Evolutionary conservation across 1,140 invertebrate genomes (phyloP).

Genomic region (Choristoneura fumiferana): DNA sequence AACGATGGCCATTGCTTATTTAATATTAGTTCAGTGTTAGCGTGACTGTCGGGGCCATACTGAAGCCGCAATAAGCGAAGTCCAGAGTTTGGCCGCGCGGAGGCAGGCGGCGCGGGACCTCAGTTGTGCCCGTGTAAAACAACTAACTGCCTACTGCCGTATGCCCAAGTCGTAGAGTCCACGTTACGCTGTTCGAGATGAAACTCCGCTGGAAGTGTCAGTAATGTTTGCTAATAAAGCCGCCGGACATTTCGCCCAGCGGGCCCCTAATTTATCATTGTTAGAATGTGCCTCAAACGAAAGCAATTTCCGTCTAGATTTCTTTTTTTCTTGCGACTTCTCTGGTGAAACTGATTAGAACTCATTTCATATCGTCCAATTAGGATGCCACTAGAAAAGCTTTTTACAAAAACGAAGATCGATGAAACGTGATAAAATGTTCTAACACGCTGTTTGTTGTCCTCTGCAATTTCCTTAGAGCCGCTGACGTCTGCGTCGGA

Average conservation of each 20-base stretch:
- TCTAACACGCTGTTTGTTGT: conserved; percentile 22
- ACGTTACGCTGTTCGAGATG: conserved; percentile 35
- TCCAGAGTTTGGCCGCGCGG: conserved; percentile 18
- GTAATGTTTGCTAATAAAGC: conserved; percentile 55
- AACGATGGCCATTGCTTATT: not conserved
- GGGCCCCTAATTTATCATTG: conserved; percentile 62
- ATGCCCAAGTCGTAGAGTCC: conserved; percentile 34
- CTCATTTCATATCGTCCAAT: conserved; percentile 39
- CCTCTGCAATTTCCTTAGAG: conserved; percentile 14
- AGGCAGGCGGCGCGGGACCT: not conserved
- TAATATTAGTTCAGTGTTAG: not conserved
- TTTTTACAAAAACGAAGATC: conserved; percentile 16
- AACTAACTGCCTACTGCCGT: conserved; percentile 22
- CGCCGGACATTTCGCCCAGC: conserved; percentile 43
- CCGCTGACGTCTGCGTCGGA: conserved; percentile 18
- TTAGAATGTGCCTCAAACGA: conserved; percentile 51
- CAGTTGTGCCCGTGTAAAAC: not conserved
- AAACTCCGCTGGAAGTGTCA: conserved; percentile 31
- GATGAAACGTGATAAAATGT: conserved; percentile 7
- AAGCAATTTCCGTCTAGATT: conserved; percentile 56
- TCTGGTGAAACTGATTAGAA: conserved; percentile 34
- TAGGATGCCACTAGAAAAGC: conserved; percentile 26
- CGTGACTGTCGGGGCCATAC: not conserved
- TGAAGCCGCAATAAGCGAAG: conserved; percentile 22
- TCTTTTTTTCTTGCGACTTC: conserved; percentile 44